Evolutionary conservation across 2,797 vertebrate genomes (phyloP), one percentile per base, ranked within the genome.

Genomic region (Enteromius argenteus): DNA sequence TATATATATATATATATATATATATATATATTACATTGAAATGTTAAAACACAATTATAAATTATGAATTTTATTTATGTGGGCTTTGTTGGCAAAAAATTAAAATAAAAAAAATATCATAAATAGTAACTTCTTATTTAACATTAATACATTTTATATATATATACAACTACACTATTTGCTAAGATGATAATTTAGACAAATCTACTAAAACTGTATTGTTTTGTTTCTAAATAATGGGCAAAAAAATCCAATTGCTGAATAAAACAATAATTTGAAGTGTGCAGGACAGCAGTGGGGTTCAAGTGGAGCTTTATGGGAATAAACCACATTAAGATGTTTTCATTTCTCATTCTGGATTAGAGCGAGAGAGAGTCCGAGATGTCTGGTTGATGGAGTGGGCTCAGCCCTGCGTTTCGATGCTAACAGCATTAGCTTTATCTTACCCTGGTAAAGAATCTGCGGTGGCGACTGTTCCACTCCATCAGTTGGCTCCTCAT

Each of bases 391-490:
- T 84, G 76, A 76, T 86, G 30, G 74, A 86, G 83, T 76, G 73
- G 49, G 44, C 80, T 85, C 60, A 72, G 53, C 21, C 39, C 30
- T 42, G 42, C 5, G 23, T 64, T 77, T 80, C 71, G 10, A 51
- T 49, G 60, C 53, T 80, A 74, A 69, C 53, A 46, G 32, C 53
- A 74, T 80, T 83, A 76, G 91, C 87, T 90, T 91, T 79, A 86
- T 92, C 91, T 91, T 84, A 90, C 92, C 89, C 87, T 91, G 86
- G 90, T 93, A 94, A 92, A 90, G 91, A 92, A 87, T 87, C 90
- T 90, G 49, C 86, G 88, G 88, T 84, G 46, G 67, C 79, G 64
- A 86, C 71, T 62, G 89, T 86, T 85, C 90, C 88, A 93, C 90
- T 86, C 80, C 88, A 87, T 93, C 90, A 91, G 91, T 91, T 91